These are phyloP conservation scores for Hypothenemus hampei DNA, from an alignment of 1,140 invertebrate species.

Conservation along the genomic window DNA sequence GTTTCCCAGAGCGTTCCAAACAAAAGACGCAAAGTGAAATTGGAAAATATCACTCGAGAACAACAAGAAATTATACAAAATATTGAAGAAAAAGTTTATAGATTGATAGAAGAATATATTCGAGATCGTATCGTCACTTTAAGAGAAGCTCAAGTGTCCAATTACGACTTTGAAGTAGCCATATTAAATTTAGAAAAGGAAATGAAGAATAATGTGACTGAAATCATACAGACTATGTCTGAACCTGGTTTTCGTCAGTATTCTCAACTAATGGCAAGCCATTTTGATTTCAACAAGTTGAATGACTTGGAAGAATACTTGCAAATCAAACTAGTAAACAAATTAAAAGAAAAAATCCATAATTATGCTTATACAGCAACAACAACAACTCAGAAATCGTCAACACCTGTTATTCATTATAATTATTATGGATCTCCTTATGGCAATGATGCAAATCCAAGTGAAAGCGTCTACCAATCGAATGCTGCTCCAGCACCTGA, in stretches of 20 bases:
- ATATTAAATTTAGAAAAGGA: constrained; percentile 1
- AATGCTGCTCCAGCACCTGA: background rate
- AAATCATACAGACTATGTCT: background rate
- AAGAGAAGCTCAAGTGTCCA: background rate
- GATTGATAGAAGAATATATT: background rate
- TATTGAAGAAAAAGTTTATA: constrained; percentile 9
- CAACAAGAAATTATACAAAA: constrained; percentile 5
- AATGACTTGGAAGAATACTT: constrained; percentile 13
- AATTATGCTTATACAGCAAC: background rate
- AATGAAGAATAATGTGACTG: constrained; percentile 7
- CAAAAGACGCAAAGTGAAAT: background rate
- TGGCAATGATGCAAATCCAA: background rate
- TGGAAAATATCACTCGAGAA: constrained; percentile 11
- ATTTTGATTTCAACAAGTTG: constrained; percentile 12
- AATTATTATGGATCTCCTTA: background rate
- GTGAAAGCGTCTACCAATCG: background rate
- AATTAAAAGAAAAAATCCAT: background rate
- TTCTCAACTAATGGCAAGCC: background rate
- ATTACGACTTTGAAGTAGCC: background rate
- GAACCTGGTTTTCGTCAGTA: constrained; percentile 12
- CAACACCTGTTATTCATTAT: background rate
- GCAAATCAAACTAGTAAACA: constrained; percentile 10
- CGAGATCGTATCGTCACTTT: background rate
- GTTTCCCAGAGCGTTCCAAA: background rate
- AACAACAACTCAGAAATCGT: background rate